Conservation (phyloP, 2,888 invertebrate genomes). For the Noctua comes region DNA sequence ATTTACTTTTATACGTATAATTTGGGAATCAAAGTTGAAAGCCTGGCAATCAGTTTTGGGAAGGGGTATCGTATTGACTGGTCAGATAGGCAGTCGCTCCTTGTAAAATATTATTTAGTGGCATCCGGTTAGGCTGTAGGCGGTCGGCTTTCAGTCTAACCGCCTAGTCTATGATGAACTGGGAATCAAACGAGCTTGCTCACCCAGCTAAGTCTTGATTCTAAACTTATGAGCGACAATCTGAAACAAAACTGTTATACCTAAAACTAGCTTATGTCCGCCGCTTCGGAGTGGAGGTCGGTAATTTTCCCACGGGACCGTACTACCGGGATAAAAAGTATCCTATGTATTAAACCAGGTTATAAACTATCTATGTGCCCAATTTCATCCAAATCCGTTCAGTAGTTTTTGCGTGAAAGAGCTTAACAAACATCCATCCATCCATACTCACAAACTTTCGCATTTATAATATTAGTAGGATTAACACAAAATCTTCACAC, state of each 20-base stretch:
- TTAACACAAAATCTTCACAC: background rate
- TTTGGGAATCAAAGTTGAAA: conserved; percentile 8
- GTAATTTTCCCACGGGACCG: too few species aligned
- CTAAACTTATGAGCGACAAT: background rate
- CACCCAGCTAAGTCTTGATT: background rate
- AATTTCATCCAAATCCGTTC: too few species aligned
- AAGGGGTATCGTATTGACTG: background rate
- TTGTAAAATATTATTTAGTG: background rate
- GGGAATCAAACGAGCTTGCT: background rate
- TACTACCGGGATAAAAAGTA: too few species aligned
- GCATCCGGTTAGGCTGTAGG: background rate
- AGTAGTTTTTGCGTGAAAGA: too few species aligned
- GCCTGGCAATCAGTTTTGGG: background rate
- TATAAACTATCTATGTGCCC: too few species aligned
- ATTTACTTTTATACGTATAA: conserved; percentile 67
- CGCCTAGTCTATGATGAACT: background rate
- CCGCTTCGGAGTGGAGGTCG: too few species aligned
- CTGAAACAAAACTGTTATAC: background rate
- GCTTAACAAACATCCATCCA: too few species aligned
- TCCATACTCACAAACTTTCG: too few species aligned
- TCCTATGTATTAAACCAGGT: too few species aligned
- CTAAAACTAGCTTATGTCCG: too few species aligned
- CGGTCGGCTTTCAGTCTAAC: background rate
- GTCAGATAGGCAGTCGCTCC: background rate
- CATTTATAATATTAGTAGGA: too few species aligned